Evolutionary conservation across 2,888 invertebrate species (phyloP), one percentile per base, ranked within the genome.

Genomic region (Notodonta dromedarius): DNA sequence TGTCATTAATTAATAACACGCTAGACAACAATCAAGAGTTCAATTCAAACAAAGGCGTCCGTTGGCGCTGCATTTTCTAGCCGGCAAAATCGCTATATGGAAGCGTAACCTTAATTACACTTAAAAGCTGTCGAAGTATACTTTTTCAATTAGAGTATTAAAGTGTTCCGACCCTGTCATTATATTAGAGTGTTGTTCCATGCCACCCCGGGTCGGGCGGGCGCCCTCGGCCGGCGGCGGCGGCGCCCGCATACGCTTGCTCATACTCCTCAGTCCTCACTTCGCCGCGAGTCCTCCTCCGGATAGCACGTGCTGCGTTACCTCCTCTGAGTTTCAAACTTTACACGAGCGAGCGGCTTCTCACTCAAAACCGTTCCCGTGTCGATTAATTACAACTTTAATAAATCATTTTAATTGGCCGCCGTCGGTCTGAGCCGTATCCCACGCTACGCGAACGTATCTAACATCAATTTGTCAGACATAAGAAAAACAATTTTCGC

Each of bases 61-160:
- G 16, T 56, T 62, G 61, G 60, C 65, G 72, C 66, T 62, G 59
- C 66, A 70, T 67, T 69, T 65, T 70, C 66, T 62, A 67, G 66
- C 63, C 63, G 71, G 76, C 72, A 71, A 76, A 79, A 76, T 77
- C 78, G 76, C 79, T 78, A 78, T 80, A 78, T 78, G 76, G 82
- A 84, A 83, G 83, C 82, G 81, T 81, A 85, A 82, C 86, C 84
- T 85, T 87, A 87, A 88, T 88, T 88, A 87, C 87, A 86, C 86
- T 89, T 87, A 87, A 88, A 89, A 89, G 89, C 88, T 86, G 88
- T 87, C 85, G 83, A 87, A 88, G 91, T 90, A 88, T 91, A 91
- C 91, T 91, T 92, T 92, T 91, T 90, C 91, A 93, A 93, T 93
- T 91, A 92, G 91, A 90, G 91, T 89, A 91, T 92, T 93, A 91